These are phyloP conservation scores for Phyllostomus hastatus DNA, from an alignment of 2,113 vertebrate species.

Conservation along the genomic window DNA sequence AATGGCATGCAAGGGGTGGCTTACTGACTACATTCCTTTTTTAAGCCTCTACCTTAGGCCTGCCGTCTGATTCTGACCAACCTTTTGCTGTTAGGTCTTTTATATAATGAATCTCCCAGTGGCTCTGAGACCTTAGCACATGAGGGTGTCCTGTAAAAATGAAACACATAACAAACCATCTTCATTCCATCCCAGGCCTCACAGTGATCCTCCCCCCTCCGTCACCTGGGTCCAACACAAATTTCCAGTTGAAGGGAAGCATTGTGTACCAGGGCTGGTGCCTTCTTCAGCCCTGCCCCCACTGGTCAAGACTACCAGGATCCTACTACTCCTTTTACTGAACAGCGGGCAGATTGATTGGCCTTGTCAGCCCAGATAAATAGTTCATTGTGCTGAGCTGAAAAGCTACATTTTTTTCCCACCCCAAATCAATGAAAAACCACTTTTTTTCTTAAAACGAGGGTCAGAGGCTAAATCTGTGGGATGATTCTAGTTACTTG, in stretches of 20 bases:
- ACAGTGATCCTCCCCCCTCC: slow-evolving; percentile 39
- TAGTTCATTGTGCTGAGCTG: slow-evolving; percentile 72
- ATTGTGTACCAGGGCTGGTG: slow-evolving; percentile 47
- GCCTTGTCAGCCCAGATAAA: slow-evolving; percentile 73
- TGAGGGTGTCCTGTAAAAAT: slow-evolving; percentile 16
- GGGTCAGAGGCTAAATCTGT: slow-evolving; percentile 65
- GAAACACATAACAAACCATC: slow-evolving; percentile 20
- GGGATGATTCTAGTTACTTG: slow-evolving; percentile 42
- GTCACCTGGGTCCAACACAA: slow-evolving; percentile 69
- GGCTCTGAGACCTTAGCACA: neutral
- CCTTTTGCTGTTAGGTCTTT: neutral
- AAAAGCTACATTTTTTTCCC: slow-evolving; percentile 73
- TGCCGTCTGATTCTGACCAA: neutral
- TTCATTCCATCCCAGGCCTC: slow-evolving; percentile 55
- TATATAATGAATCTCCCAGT: neutral
- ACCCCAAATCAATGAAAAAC: slow-evolving; percentile 69
- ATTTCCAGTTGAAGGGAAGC: slow-evolving; percentile 59
- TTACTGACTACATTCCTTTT: neutral
- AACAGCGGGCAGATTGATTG: slow-evolving; percentile 64
- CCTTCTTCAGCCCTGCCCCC: slow-evolving; percentile 35
- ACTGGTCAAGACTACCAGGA: slow-evolving; percentile 53
- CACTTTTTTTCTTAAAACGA: slow-evolving; percentile 45
- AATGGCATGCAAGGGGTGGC: neutral
- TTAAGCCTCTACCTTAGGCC: neutral
- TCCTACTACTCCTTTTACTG: slow-evolving; percentile 60